These are phyloP conservation scores for Tetraneura akinire DNA, from an alignment of 1,140 invertebrate species.

Conservation along the genomic window DNA sequence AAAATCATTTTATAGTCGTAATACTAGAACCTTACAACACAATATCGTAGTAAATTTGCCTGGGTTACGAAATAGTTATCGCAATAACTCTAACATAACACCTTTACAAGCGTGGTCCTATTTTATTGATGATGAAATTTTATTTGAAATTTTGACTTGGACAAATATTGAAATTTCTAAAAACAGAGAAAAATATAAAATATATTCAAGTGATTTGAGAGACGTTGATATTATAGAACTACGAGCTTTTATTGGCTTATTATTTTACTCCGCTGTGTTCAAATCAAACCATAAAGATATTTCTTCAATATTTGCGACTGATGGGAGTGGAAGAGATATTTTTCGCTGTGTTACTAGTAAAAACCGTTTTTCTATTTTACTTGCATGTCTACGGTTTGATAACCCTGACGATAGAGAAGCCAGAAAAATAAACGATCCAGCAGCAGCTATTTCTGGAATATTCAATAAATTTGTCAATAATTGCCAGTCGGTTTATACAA, in stretches of 20 bases:
- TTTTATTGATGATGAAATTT: background rate
- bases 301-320: conserved; percentile 6
- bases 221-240: conserved; percentile 9
- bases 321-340: conserved; percentile 29
- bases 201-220: background rate
- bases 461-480: conserved; percentile 57
- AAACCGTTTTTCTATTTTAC: background rate
- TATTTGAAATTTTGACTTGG: background rate
- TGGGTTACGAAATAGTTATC: background rate
- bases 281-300: conserved; percentile 19
- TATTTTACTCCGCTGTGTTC: background rate
- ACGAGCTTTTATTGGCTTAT: conserved; percentile 55
- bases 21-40: conserved; percentile 4
- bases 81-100: conserved; percentile 9
- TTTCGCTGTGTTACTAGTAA: background rate
- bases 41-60: conserved; percentile 12
- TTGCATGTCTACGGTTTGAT: conserved; percentile 6
- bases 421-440: background rate
- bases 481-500: conserved; percentile 56
- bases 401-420: background rate
- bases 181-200: background rate
- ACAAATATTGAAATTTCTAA: conserved; percentile 23
- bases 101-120: conserved; percentile 14
- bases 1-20: conserved; percentile 14
- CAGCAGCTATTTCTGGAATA: conserved; percentile 26